phyloP scores from a whole-genome alignment of 2,797 vertebrate species.

The Pelobates cultripes region DNA sequence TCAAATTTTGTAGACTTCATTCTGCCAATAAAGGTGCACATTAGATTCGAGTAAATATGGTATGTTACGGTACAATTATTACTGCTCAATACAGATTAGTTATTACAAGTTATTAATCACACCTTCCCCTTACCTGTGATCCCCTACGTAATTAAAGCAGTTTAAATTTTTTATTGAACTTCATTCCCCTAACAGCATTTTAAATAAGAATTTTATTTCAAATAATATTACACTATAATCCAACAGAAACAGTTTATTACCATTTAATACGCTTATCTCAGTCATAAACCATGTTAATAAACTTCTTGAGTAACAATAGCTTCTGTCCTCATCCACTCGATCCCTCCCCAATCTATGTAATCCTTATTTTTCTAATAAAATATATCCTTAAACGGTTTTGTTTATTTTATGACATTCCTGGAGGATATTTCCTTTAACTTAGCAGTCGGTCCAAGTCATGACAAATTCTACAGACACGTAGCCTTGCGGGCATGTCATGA shows the following conservation, averaged over 20 bases:
- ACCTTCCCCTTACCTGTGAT: too few species aligned
- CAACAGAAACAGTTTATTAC: conserved; percentile 12
- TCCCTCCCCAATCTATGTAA: background rate
- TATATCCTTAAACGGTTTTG: conserved; percentile 29
- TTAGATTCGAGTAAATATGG: too few species aligned
- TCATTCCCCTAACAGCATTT: too few species aligned
- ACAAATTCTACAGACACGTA: background rate
- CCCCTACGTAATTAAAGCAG: background rate
- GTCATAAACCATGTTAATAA: conserved; percentile 2
- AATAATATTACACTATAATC: conserved; percentile 18
- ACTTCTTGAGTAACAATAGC: conserved; percentile 31
- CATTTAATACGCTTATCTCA: conserved; percentile 15
- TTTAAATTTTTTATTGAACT: too few species aligned
- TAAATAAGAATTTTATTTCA: too few species aligned
- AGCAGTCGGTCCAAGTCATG: background rate
- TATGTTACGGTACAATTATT: too few species aligned
- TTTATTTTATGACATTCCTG: conserved; percentile 42
- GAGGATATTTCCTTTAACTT: conserved; percentile 3
- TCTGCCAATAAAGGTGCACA: too few species aligned
- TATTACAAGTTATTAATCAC: too few species aligned
- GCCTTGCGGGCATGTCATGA: background rate
- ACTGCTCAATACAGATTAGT: too few species aligned
- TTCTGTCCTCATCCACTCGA: conserved; percentile 18
- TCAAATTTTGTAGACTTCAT: too few species aligned
- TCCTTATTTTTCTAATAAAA: conserved; percentile 23